Conservation (phyloP, 1,140 invertebrate species). For the Sesamia nonagrioides region DNA sequence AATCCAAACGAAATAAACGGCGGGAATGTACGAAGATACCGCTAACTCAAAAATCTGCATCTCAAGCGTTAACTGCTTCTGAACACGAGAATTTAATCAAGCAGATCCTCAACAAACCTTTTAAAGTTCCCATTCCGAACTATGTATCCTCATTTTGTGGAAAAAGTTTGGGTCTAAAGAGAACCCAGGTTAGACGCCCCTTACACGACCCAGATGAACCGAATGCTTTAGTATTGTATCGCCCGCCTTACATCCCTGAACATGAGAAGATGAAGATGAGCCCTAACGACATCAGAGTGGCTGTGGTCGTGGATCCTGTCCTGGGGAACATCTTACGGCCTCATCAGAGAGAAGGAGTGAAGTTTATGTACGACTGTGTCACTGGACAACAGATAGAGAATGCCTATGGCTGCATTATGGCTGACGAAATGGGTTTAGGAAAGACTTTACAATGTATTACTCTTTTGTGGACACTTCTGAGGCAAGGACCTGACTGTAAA, state of each 20-base stretch:
- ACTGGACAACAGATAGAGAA: slow-evolving; percentile 96
- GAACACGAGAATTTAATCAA: slow-evolving; percentile 91
- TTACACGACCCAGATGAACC: slow-evolving; percentile 98
- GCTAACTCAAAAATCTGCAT: slow-evolving; percentile 73
- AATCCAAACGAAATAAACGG: slow-evolving; percentile 76
- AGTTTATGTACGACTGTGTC: slow-evolving; percentile 99
- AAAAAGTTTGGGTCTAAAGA: slow-evolving; percentile 87
- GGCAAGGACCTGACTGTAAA: slow-evolving; percentile 94
- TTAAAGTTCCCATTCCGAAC: slow-evolving; percentile 97
- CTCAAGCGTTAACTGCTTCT: slow-evolving; percentile 76
- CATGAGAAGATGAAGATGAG: slow-evolving; percentile 94
- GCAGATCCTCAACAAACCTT: slow-evolving; percentile 95
- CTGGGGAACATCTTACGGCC: slow-evolving; percentile 97
- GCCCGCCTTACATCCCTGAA: slow-evolving; percentile 92
- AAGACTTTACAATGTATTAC: slow-evolving; percentile 99
- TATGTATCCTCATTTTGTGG: slow-evolving; percentile 93
- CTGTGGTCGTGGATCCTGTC: slow-evolving; percentile 98
- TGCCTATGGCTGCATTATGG: slow-evolving; percentile 99
- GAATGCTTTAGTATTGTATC: slow-evolving; percentile 96
- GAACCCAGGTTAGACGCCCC: slow-evolving; percentile 88
- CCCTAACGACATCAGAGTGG: slow-evolving; percentile 91
- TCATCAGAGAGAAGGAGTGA: slow-evolving; percentile 99
- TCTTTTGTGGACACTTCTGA: slow-evolving; percentile 97
- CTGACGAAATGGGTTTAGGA: slow-evolving; percentile 98
- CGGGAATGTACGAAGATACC: slow-evolving; percentile 78